A percentile compares a stretch with the other conserved stretches of the same genome.
These are phyloP conservation scores for Halcyon smyrnensis DNA, from an alignment of 2,797 vertebrate species.

Conservation along the genomic window DNA sequence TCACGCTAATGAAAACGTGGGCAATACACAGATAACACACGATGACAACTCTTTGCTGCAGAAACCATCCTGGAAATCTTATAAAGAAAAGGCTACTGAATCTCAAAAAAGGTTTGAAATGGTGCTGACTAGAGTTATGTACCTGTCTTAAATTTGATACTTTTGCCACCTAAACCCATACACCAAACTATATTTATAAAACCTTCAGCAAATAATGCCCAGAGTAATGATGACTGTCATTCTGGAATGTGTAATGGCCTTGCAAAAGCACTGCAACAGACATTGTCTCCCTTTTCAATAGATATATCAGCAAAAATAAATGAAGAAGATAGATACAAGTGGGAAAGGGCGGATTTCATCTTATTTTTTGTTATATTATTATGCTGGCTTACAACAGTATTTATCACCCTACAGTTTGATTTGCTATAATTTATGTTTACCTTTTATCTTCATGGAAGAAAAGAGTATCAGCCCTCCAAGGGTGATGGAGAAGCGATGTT, in stretches of 20 bases:
- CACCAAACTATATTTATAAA: conserved; percentile 24
- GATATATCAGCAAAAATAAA: conserved; percentile 54
- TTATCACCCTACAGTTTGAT: conserved; percentile 67
- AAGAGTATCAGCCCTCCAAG: conserved; percentile 51
- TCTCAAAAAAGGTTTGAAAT: background rate
- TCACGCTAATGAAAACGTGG: background rate
- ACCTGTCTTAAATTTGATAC: background rate
- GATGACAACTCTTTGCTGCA: background rate
- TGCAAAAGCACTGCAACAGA: conserved; percentile 10
- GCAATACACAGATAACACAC: background rate
- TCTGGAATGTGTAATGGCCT: conserved; percentile 33
- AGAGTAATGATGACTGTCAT: background rate
- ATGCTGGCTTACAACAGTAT: conserved; percentile 57
- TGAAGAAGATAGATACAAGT: conserved; percentile 21
- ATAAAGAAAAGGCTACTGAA: background rate
- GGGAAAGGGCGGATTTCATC: conserved; percentile 43
- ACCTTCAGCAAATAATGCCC: conserved; percentile 38
- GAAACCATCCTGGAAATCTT: background rate
- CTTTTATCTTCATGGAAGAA: conserved; percentile 71
- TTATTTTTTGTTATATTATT: conserved; percentile 65
- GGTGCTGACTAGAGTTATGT: background rate
- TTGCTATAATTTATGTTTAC: conserved; percentile 70
- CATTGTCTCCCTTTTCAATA: background rate
- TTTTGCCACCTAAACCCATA: background rate
- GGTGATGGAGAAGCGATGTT: conserved; percentile 49